A percentile compares a stretch with the other conserved stretches of the same genome.
Evolutionary conservation across 2,797 vertebrate genomes (phyloP).

Genomic region (Hydrophis major): DNA sequence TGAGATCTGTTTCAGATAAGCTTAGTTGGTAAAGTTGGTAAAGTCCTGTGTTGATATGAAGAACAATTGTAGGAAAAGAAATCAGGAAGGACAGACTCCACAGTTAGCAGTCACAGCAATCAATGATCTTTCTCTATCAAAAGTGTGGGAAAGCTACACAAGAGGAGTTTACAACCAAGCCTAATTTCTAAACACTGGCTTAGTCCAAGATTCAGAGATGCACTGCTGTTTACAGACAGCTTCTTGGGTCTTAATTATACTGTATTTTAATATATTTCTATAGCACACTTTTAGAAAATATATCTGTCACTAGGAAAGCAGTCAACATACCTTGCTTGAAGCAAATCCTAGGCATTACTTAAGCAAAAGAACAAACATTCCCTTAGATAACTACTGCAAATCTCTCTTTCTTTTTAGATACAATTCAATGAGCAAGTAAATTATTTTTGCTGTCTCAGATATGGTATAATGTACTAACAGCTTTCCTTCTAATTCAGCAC

Average conservation of each 20-base stretch:
- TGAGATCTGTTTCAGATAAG: constrained; percentile 27
- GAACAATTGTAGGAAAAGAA: not conserved
- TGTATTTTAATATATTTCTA: not conserved
- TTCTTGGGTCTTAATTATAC: constrained; percentile 56
- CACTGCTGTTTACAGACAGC: constrained; percentile 37
- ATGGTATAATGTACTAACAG: not conserved
- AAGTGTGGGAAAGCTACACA: not conserved
- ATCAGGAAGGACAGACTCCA: not conserved
- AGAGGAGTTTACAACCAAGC: constrained; percentile 20
- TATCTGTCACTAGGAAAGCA: constrained; percentile 48
- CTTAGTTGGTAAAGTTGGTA: not conserved
- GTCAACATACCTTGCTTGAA: not conserved
- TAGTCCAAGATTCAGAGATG: constrained; percentile 42
- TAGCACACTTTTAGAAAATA: constrained; percentile 47
- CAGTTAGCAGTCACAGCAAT: not conserved
- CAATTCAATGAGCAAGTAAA: not conserved
- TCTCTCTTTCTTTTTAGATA: not conserved
- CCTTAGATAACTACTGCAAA: not conserved
- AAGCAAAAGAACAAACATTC: not conserved
- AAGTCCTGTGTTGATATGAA: not conserved
- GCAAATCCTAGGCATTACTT: constrained; percentile 20
- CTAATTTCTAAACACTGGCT: constrained; percentile 28
- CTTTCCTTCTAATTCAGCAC: constrained; percentile 1
- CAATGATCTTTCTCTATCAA: not conserved
- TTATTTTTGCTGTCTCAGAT: not conserved